Evolutionary conservation across 92 coral and sea anemone genomes (phyloP).

Genomic region (Epizoanthus stellaris): DNA sequence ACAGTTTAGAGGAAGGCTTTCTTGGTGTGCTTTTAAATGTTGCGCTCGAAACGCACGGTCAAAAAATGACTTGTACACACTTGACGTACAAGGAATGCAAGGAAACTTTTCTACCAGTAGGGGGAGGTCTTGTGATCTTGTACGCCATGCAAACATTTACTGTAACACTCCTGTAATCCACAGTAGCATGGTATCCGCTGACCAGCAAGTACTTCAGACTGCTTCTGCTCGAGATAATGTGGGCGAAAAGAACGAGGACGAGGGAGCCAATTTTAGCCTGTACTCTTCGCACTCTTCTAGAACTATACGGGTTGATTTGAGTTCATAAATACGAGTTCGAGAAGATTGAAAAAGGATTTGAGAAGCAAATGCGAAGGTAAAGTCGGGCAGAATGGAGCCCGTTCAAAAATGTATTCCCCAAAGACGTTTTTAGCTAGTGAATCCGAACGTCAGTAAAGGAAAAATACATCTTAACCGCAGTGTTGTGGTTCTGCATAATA

Average conservation of each 20-base stretch:
- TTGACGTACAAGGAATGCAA: conserved; percentile 24
- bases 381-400: too few species aligned
- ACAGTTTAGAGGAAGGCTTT: conserved; percentile 10
- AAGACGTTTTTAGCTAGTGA: too few species aligned
- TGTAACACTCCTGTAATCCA: conserved; percentile 2
- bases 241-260: background rate
- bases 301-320: background rate
- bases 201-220: conserved; percentile 19
- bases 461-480: too few species aligned
- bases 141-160: conserved; percentile 13
- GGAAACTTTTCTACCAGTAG: background rate
- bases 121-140: conserved; percentile 19
- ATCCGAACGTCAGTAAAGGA: too few species aligned
- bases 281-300: background rate
- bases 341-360: too few species aligned
- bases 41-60: conserved; percentile 17
- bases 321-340: background rate
- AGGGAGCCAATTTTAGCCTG: conserved; percentile 1
- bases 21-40: conserved; percentile 14
- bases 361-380: too few species aligned
- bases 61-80: conserved; percentile 9
- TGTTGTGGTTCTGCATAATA: too few species aligned
- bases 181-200: conserved; percentile 19
- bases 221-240: too few species aligned
- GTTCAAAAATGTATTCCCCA: too few species aligned